A percentile compares a stretch with the other conserved stretches of the same genome.
These are phyloP conservation scores for Channa maculata DNA, from an alignment of 2,113 vertebrate genomes.

Conservation along the genomic window DNA sequence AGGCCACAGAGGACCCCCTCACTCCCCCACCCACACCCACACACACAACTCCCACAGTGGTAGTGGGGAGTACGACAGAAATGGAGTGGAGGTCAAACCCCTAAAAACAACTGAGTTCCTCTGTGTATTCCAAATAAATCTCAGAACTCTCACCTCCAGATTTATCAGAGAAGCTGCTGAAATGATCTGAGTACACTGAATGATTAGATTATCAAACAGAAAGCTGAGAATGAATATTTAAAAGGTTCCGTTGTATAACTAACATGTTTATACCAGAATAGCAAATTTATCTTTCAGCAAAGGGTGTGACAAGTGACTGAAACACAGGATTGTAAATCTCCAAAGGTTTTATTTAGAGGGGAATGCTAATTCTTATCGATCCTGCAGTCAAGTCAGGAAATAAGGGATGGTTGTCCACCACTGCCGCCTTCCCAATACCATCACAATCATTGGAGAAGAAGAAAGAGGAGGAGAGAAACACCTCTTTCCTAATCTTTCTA, in stretches of 20 bases:
- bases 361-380: constrained; percentile 72
- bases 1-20: constrained; percentile 6
- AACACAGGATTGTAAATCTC: constrained; percentile 42
- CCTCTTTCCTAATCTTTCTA: constrained; percentile 42
- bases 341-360: constrained; percentile 44
- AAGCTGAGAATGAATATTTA: neutral
- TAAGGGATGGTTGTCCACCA: constrained; percentile 53
- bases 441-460: neutral
- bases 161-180: neutral
- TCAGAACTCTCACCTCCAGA: neutral
- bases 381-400: constrained; percentile 48
- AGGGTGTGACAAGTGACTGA: constrained; percentile 15
- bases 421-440: constrained; percentile 38
- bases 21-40: neutral
- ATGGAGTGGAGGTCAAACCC: neutral
- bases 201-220: constrained; percentile 16
- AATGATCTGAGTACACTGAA: neutral
- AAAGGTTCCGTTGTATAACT: neutral
- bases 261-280: neutral
- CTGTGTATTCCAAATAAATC: neutral
- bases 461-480: constrained; percentile 28
- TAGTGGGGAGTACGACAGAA: constrained; percentile 1
- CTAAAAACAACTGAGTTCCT: neutral
- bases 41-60: no score
- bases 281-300: neutral